Evolutionary conservation across 2,888 invertebrate genomes (phyloP), one percentile per base, ranked within the genome.

Genomic region (Acrobasis suavella): DNA sequence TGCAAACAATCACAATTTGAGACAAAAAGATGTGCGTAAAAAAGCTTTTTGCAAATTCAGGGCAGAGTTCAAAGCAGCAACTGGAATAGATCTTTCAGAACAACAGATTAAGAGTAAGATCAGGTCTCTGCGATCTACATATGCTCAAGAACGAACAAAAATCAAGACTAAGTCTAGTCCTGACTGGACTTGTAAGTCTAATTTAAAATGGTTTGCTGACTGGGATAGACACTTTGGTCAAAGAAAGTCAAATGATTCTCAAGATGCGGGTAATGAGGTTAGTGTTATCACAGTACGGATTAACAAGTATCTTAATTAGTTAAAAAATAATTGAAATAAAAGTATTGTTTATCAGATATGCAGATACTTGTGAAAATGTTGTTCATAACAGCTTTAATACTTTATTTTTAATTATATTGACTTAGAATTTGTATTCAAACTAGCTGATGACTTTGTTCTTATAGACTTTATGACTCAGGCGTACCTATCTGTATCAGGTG

Each of bases 191-290:
- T 42, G 14, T 56, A 42, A 14, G 8, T 14, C 56, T 22, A 42
- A 5, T 17, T 42, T 46, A 22, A 56, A 42, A 56, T 56, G 56
- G 56, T 56, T 56, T 22, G 56, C 56, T 9, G 56, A 14, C 9
- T 56, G 56, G 56, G 42, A 56, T 46, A 42, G 42, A 39, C 17
- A 17, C 42, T 12, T 42, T 9, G 42, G 17, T 42, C 9, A 16
- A 6, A 42, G 14, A 22, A 9, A 22, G 10, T 42, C 42, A 1
- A 42, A 42, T 16, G 9, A 46, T 14, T 46, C 46, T 46, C n/a
- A 46, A 46, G 46, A 46, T 14, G 10, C 46, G n/a, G 14, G 6
- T n/a, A n/a, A 56, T 39, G 55, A 56, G 56, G 56, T 56, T 14
- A 56, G 56, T 42, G 42, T 2, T 42, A 14, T 42, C 0, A 32